Percentiles rank a stretch among this genome's conserved stretches.
Conservation (phyloP, 2,888 invertebrate genomes). For the Cheilosia impressa region DNA sequence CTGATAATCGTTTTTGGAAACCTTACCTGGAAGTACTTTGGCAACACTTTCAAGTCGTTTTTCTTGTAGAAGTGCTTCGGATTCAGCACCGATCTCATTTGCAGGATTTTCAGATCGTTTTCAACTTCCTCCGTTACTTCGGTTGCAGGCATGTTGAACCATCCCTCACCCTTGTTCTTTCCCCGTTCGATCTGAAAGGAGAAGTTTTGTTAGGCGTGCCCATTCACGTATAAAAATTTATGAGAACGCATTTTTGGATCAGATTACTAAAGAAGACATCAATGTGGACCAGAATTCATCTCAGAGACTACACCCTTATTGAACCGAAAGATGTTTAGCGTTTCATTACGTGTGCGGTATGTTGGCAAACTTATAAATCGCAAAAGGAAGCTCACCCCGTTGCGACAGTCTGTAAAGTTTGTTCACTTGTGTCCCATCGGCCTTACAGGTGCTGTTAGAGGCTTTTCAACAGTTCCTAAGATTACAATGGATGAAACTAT, state of each 20-base stretch:
- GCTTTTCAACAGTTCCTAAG: conserved; percentile 80
- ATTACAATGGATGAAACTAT: conserved; percentile 83
- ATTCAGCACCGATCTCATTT: conserved; percentile 96
- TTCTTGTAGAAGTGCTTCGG: conserved; percentile 98
- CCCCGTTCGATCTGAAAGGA: conserved; percentile 87
- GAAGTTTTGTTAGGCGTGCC: neutral
- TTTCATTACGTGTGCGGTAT: conserved; percentile 36
- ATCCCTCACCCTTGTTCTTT: conserved; percentile 92
- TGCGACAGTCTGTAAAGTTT: conserved; percentile 79
- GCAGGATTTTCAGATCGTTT: conserved; percentile 93
- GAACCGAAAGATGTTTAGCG: conserved; percentile 30
- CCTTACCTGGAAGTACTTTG: conserved; percentile 96
- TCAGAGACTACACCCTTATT: conserved; percentile 75
- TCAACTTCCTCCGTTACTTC: conserved; percentile 95
- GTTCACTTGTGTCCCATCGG: conserved; percentile 80
- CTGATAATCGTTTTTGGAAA: neutral
- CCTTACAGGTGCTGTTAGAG: conserved; percentile 82
- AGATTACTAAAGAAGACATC: conserved; percentile 84
- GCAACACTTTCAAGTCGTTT: conserved; percentile 92
- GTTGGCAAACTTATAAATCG: conserved; percentile 79
- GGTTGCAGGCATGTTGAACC: conserved; percentile 95
- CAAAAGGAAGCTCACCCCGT: conserved; percentile 71
- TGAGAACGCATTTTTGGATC: conserved; percentile 73
- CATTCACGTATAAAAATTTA: neutral
- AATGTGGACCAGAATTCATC: conserved; percentile 78